Conservation (phyloP, 1,140 invertebrate genomes). For the Musca domestica region DNA sequence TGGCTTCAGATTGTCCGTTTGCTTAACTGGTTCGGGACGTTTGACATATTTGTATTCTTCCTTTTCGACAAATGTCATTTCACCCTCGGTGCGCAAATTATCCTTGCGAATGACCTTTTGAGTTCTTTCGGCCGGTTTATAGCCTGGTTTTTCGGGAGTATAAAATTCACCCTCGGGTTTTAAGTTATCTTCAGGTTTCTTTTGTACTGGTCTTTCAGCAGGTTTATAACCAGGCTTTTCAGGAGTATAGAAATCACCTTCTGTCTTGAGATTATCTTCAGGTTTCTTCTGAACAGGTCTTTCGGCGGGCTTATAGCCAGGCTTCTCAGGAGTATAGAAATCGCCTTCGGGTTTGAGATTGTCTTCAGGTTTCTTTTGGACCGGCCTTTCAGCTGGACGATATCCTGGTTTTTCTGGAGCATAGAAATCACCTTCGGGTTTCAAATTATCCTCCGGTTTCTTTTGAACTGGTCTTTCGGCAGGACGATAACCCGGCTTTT, state of each 20-base stretch:
- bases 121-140: constrained; percentile 52
- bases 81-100: constrained; percentile 60
- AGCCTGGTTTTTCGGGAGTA: constrained; percentile 37
- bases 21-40: constrained; percentile 54
- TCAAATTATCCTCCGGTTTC: constrained; percentile 57
- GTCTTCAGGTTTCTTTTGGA: constrained; percentile 49
- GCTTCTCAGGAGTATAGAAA: constrained; percentile 55
- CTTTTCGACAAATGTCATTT: constrained; percentile 58
- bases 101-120: constrained; percentile 56
- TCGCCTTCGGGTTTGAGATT: constrained; percentile 56
- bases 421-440: constrained; percentile 56
- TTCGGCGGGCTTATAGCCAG: constrained; percentile 56
- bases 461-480: constrained; percentile 53
- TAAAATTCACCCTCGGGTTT: constrained; percentile 61
- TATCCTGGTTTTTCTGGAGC: constrained; percentile 38
- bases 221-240: constrained; percentile 52
- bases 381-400: constrained; percentile 54
- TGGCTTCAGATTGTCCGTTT: constrained; percentile 26
- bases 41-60: constrained; percentile 56
- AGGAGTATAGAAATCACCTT: constrained; percentile 62
- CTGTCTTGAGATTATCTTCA: constrained; percentile 58
- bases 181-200: constrained; percentile 66
- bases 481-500: constrained; percentile 54
- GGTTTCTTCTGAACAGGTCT: constrained; percentile 54
- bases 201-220: constrained; percentile 47